Conservation (phyloP, 2,888 invertebrate species). For the Belgica antarctica region DNA sequence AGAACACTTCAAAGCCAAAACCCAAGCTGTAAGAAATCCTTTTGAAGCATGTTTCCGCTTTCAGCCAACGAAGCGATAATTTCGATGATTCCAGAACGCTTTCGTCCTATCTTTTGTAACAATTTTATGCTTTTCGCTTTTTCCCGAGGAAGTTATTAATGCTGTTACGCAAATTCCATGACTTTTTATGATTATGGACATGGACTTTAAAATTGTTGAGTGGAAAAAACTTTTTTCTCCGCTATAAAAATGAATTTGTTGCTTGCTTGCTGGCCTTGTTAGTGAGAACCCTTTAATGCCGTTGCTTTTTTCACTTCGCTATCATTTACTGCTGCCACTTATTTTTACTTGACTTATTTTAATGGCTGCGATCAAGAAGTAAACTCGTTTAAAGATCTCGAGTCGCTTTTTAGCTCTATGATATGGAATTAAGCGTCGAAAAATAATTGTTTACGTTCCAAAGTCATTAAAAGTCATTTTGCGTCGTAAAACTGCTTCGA, state of each 20-base stretch:
- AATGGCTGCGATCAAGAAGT: neutral
- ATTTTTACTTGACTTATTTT: neutral
- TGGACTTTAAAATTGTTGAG: slow-evolving; percentile 8
- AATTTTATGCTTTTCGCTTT: slow-evolving; percentile 2
- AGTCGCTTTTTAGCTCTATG: no score
- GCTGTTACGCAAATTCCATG: slow-evolving; percentile 4
- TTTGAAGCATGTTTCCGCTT: neutral
- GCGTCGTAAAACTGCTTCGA: neutral
- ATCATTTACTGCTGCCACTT: neutral
- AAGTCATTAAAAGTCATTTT: slow-evolving; percentile 1
- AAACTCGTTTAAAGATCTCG: neutral
- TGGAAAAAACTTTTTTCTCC: neutral
- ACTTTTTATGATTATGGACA: slow-evolving; percentile 32
- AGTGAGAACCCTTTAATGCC: neutral
- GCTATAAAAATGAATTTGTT: slow-evolving; percentile 29
- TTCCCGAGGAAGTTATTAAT: slow-evolving; percentile 15
- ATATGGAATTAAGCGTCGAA: slow-evolving; percentile 10
- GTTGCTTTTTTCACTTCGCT: no score
- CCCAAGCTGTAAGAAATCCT: neutral
- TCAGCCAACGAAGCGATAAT: slow-evolving; percentile 3
- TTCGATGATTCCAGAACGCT: neutral
- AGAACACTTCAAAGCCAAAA: no score
- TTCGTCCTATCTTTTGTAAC: neutral
- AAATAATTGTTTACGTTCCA: neutral
- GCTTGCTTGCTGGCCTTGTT: neutral